Evolutionary conservation across 2,888 invertebrate species (phyloP).

Genomic region (Lithosia quadra): DNA sequence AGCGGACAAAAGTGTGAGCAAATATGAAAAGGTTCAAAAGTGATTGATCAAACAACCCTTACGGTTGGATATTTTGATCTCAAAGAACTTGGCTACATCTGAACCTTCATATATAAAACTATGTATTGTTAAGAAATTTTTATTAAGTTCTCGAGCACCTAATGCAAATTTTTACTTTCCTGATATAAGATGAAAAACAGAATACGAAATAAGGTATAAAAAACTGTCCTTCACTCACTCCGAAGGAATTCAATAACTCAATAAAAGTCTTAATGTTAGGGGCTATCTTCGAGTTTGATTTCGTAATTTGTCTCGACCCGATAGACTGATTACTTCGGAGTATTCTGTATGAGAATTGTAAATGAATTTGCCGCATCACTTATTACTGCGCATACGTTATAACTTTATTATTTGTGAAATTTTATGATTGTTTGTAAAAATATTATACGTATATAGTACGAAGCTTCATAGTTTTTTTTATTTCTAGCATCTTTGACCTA

Average conservation of each 20-base stretch:
- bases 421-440: not conserved
- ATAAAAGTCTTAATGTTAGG: constrained; percentile 56
- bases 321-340: constrained; percentile 55
- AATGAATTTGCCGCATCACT: constrained; percentile 36
- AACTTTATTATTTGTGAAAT: not conserved
- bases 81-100: constrained; percentile 32
- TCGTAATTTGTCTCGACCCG: constrained; percentile 54
- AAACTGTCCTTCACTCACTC: constrained; percentile 55
- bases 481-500: no score
- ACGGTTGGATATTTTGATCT: constrained; percentile 44
- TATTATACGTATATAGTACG: no score
- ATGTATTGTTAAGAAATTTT: no score
- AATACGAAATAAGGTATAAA: constrained; percentile 59
- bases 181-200: constrained; percentile 47
- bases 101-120: constrained; percentile 14
- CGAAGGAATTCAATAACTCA: constrained; percentile 61
- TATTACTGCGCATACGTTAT: constrained; percentile 27
- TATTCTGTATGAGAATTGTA: constrained; percentile 40
- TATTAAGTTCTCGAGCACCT: constrained; percentile 8
- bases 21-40: constrained; percentile 40
- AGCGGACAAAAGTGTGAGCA: constrained; percentile 38
- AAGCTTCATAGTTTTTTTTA: no score
- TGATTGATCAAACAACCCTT: constrained; percentile 41
- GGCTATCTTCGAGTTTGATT: constrained; percentile 49
- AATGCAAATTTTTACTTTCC: constrained; percentile 39